phyloP scores from a whole-genome alignment of 1,140 invertebrate genomes.

The Drosophila arawakana region DNA sequence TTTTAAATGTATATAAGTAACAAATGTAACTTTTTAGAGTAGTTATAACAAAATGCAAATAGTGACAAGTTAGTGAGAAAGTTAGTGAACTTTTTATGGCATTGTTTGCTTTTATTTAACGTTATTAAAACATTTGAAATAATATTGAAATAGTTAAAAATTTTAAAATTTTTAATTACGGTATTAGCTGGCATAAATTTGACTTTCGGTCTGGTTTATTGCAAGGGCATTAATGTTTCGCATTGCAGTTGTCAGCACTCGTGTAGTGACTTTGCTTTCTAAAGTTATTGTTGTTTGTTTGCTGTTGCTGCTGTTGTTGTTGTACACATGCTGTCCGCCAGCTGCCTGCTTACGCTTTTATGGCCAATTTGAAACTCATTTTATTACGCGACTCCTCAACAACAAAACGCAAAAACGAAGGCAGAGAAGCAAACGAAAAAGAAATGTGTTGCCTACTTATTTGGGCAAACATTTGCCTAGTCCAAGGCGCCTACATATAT shows the following conservation, averaged over 20 bases:
- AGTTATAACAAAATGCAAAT: too few relatives aligned
- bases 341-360: slow-evolving; percentile 55
- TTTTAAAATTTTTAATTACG: too few relatives aligned
- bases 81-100: too few relatives aligned
- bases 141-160: neutral
- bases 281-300: slow-evolving; percentile 25
- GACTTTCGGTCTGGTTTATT: slow-evolving; percentile 2
- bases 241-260: slow-evolving; percentile 7
- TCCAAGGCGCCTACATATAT: neutral
- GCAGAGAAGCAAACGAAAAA: slow-evolving; percentile 20
- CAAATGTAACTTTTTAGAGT: too few relatives aligned
- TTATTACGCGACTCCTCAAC: slow-evolving; percentile 48
- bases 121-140: neutral
- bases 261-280: slow-evolving; percentile 35
- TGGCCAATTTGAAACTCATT: slow-evolving; percentile 75
- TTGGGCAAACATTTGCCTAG: slow-evolving; percentile 43
- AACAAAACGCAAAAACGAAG: slow-evolving; percentile 3
- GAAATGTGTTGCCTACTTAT: slow-evolving; percentile 61
- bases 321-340: slow-evolving; percentile 38
- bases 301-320: slow-evolving; percentile 8
- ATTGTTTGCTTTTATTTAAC: too few relatives aligned
- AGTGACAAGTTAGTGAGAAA: too few relatives aligned
- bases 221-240: slow-evolving; percentile 36
- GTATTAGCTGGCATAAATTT: neutral
- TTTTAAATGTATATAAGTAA: too few relatives aligned